These are phyloP conservation scores for Fabriciana adippe DNA, from an alignment of 2,888 invertebrate species.

Conservation along the genomic window DNA sequence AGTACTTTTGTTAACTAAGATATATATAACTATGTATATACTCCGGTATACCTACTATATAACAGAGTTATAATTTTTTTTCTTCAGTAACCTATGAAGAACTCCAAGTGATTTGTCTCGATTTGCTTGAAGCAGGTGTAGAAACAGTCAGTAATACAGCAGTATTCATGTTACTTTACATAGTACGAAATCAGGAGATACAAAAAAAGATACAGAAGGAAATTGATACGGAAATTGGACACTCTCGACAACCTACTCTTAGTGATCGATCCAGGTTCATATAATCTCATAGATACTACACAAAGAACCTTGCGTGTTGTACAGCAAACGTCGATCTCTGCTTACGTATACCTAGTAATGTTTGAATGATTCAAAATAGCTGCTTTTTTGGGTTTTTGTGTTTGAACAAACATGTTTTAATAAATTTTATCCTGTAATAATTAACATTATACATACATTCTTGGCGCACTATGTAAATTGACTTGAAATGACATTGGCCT, in stretches of 20 bases:
- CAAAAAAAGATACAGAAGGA: conserved; percentile 82
- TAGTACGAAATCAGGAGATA: conserved; percentile 81
- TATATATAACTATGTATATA: not conserved
- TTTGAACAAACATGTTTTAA: too few relatives aligned
- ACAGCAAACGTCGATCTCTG: too few relatives aligned
- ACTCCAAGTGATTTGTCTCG: conserved; percentile 81
- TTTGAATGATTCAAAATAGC: too few relatives aligned
- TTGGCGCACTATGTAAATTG: too few relatives aligned
- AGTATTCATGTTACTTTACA: conserved; percentile 82
- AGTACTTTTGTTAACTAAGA: too few relatives aligned
- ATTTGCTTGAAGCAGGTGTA: conserved; percentile 86
- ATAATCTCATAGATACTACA: not conserved
- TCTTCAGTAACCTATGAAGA: conserved; percentile 63
- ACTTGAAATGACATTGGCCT: too few relatives aligned
- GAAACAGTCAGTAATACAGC: conserved; percentile 87
- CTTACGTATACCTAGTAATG: too few relatives aligned
- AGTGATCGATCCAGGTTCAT: conserved; percentile 78
- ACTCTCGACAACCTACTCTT: conserved; percentile 76
- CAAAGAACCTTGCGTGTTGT: not conserved
- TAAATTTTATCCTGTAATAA: too few relatives aligned
- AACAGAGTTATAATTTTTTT: not conserved
- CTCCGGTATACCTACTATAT: too few relatives aligned
- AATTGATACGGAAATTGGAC: conserved; percentile 83
- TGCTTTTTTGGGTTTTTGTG: too few relatives aligned
- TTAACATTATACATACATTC: too few relatives aligned